Conservation (phyloP, 2,888 invertebrate genomes). For the Thalpophila matura region DNA sequence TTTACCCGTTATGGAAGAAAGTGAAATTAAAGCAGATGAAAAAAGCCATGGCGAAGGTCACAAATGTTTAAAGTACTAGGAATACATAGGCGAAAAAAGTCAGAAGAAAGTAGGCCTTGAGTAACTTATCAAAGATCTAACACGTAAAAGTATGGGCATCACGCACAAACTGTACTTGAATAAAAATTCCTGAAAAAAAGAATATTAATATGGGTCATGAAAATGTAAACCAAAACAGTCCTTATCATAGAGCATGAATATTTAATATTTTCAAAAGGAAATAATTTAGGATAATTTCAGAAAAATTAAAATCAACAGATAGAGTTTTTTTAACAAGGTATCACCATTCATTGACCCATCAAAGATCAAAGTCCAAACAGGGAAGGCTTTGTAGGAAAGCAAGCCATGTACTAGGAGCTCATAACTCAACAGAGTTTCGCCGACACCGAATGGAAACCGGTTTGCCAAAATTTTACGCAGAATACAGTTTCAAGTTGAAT, state of each 20-base stretch:
- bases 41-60: slow-evolving; percentile 45
- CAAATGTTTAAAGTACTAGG: slow-evolving; percentile 44
- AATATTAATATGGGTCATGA: slow-evolving; percentile 4
- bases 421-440: slow-evolving; percentile 38
- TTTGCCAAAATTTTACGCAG: slow-evolving; percentile 40
- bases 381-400: slow-evolving; percentile 45
- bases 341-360: slow-evolving; percentile 29
- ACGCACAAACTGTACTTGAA: background rate
- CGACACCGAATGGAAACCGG: slow-evolving; percentile 33
- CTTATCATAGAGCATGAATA: background rate
- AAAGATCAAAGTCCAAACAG: slow-evolving; percentile 23
- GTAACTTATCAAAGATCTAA: background rate
- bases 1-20: slow-evolving; percentile 18
- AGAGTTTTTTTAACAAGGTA: background rate
- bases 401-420: slow-evolving; percentile 44
- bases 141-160: background rate
- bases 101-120: slow-evolving; percentile 37
- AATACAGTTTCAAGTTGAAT: slow-evolving; percentile 22
- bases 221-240: background rate
- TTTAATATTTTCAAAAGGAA: background rate
- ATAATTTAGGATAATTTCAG: background rate
- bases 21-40: slow-evolving; percentile 34
- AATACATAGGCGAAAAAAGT: slow-evolving; percentile 25
- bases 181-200: background rate
- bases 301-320: background rate